Evolutionary conservation across 2,113 vertebrate species (phyloP).

Genomic region (Corvus cornix): DNA sequence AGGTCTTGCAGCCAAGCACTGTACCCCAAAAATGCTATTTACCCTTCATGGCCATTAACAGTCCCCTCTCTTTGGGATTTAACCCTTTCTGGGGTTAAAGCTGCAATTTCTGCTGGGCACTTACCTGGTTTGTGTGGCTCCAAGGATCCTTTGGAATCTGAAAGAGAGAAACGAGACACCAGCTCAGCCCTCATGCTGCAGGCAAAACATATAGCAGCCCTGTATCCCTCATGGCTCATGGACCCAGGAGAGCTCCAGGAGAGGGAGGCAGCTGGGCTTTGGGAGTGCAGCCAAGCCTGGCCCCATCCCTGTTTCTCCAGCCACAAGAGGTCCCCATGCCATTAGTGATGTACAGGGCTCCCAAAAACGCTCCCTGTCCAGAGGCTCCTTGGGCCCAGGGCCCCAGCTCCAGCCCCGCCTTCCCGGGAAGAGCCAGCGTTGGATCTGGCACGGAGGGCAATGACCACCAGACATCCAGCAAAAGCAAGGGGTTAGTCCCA

Average conservation of each 20-base stretch:
- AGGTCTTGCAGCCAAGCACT: neutral
- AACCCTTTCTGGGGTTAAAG: neutral
- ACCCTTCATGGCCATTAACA: neutral
- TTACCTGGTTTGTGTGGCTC: constrained; percentile 60
- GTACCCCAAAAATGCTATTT: neutral
- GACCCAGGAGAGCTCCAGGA: neutral
- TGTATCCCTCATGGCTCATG: fast-evolving
- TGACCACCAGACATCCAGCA: neutral
- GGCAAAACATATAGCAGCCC: neutral
- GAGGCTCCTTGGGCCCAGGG: neutral
- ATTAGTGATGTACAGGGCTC: neutral
- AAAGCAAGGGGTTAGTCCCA: neutral
- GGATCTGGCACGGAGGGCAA: neutral
- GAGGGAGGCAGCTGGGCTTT: neutral
- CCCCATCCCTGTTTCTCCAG: neutral
- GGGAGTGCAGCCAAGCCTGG: neutral
- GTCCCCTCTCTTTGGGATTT: neutral
- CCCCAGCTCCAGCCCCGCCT: neutral
- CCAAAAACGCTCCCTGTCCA: neutral
- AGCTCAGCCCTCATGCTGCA: neutral
- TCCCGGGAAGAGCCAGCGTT: neutral
- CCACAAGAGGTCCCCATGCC: constrained; percentile 58
- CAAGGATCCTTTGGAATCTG: constrained; percentile 67
- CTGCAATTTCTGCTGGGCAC: neutral
- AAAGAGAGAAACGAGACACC: neutral